Percentiles rank a stretch among this genome's conserved stretches.
phyloP scores from a whole-genome alignment of 2,888 invertebrate species.

The Gastracanthus pulcherrimus region DNA sequence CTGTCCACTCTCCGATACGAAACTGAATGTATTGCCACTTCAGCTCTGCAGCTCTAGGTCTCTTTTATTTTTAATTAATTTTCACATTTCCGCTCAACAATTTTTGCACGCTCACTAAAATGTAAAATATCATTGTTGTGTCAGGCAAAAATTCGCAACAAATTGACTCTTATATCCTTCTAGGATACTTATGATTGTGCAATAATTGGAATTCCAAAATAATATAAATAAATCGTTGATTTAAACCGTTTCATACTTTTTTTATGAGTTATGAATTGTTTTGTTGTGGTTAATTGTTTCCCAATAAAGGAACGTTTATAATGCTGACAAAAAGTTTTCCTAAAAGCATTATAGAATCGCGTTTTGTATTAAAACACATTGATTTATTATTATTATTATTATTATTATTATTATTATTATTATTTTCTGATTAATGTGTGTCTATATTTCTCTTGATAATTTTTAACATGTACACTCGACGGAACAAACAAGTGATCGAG shows the following conservation, averaged over 20 bases:
- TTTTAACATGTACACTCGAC: too few relatives aligned
- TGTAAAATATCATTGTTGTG: not conserved
- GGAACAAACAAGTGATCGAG: too few relatives aligned
- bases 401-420: too few relatives aligned
- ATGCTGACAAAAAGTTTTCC: too few relatives aligned
- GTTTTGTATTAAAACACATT: too few relatives aligned
- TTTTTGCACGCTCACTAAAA: not conserved
- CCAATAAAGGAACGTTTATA: too few relatives aligned
- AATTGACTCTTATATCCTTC: not conserved
- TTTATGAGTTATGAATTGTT: too few relatives aligned
- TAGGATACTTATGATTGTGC: not conserved
- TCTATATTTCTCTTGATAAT: too few relatives aligned
- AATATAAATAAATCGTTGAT: not conserved
- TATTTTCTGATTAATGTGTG: too few relatives aligned
- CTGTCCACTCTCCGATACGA: not conserved
- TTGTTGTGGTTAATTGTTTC: too few relatives aligned
- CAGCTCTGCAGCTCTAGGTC: not conserved
- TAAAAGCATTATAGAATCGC: too few relatives aligned
- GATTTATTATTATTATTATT: too few relatives aligned
- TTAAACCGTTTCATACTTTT: not conserved
- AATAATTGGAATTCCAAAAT: not conserved
- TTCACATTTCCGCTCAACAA: not conserved
- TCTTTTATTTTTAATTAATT: conserved; percentile 13
- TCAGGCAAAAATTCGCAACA: not conserved
- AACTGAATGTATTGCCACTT: not conserved